A percentile compares a stretch with the other conserved stretches of the same genome.
Evolutionary conservation across 2,888 invertebrate species (phyloP).

Genomic region (Leucoma salicis): DNA sequence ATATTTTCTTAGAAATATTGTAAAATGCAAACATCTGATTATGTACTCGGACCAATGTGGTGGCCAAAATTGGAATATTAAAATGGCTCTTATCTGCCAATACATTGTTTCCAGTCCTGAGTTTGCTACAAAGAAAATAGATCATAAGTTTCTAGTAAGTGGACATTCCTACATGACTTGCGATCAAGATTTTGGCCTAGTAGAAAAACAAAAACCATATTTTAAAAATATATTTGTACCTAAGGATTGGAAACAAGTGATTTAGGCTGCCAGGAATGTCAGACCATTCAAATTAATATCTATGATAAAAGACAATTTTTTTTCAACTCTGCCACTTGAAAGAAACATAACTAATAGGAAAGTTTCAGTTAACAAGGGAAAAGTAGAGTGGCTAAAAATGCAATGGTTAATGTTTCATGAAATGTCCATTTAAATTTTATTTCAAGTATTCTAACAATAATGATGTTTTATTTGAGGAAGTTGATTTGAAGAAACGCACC

Average conservation of each 20-base stretch:
- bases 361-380: constrained; percentile 6
- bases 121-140: neutral
- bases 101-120: neutral
- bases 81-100: constrained; percentile 5
- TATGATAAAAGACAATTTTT: constrained; percentile 10
- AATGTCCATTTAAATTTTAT: constrained; percentile 8
- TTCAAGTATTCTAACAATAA: constrained; percentile 8
- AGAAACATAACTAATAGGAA: constrained; percentile 9
- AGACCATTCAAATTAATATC: constrained; percentile 10
- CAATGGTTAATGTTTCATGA: constrained; percentile 8
- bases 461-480: constrained; percentile 8
- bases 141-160: constrained; percentile 1
- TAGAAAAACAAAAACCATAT: constrained; percentile 3
- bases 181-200: constrained; percentile 1
- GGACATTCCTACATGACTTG: constrained; percentile 1
- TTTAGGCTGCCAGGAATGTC: constrained; percentile 7
- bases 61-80: constrained; percentile 37
- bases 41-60: constrained; percentile 27
- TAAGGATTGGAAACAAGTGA: constrained; percentile 11
- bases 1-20: constrained; percentile 24
- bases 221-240: constrained; percentile 7
- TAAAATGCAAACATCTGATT: constrained; percentile 24
- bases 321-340: constrained; percentile 5
- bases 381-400: constrained; percentile 8
- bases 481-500: constrained; percentile 8